Base-by-base conservation (phyloP, 2,888 invertebrate species). In the Rosalia funebris region DNA sequence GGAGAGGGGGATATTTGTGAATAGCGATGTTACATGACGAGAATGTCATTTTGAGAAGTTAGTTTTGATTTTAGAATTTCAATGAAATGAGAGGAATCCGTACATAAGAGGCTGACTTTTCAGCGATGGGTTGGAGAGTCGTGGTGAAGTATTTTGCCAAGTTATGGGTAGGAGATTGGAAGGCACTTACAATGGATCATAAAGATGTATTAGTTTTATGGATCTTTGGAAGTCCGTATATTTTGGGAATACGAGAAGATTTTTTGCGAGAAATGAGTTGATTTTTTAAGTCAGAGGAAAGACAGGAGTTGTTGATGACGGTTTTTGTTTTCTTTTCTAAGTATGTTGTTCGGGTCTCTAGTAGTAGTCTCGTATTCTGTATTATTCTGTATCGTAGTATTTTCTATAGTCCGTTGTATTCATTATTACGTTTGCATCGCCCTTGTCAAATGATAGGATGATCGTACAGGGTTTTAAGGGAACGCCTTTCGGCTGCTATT, bases 321-420 rank as follows among this genome's bases (percentile, higher is more conserved):
- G 19, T 32, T 0, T 39, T 19, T 1, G 14, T 16, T 25, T 34
- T 37, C 32, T 56, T 48, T 16, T 39, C 10, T 48, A 15, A 37
- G 14, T 11, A 37, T 37, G 14, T 37, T 25, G 25, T 25, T 25
- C n/a, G 65, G 16, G 60, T 65, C n/a, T 63, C 60, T 1, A 63
- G 65, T 39, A 60, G 65, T 16, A 60, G 25, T 25, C 25, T 25
- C 25, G 25, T 25, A 25, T 25, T 25, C 25, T 25, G 25, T 5
- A 25, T 9, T 25, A 9, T 25, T 25, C 9, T 5, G 25, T 25
- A 25, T 3, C 9, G 25, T 25, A 5, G 25, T 25, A 25, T 25
- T 25, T 25, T 25, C 25, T 25, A 9, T 25, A 9, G 9, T 25
- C n/a, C n/a, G n/a, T n/a, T n/a, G n/a, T n/a, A n/a, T n/a, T n/a